Conservation (phyloP, 1,140 invertebrate species). For the Anastrepha obliqua region DNA sequence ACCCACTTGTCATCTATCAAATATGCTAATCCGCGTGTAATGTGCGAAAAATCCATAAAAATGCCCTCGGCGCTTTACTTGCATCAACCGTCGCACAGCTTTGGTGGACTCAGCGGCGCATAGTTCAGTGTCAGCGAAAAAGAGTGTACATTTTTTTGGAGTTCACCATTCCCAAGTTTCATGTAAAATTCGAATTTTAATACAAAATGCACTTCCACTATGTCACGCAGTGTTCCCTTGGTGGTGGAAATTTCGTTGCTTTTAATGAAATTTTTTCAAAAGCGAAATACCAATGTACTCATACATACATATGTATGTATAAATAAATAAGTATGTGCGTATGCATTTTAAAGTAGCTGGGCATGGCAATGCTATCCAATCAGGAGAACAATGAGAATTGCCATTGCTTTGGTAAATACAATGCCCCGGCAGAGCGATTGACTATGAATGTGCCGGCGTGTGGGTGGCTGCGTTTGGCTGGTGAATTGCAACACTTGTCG, state of each 20-base stretch:
- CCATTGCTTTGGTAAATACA: not conserved
- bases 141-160: not conserved
- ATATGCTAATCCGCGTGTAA: conserved; percentile 74
- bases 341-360: conserved; percentile 19
- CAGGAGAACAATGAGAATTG: conserved; percentile 4
- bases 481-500: conserved; percentile 54
- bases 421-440: not conserved
- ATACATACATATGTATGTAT: not conserved
- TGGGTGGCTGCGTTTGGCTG: not conserved
- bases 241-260: not conserved
- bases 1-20: conserved; percentile 38
- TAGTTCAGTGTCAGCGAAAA: not conserved
- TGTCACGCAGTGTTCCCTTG: not conserved
- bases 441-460: not conserved
- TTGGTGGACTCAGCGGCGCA: not conserved
- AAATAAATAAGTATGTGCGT: not conserved
- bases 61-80: not conserved
- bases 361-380: not conserved
- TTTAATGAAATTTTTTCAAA: conserved; percentile 44
- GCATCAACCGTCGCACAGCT: not conserved
- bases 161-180: not conserved
- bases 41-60: conserved; percentile 65
- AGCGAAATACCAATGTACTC: not conserved
- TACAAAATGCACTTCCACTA: conserved; percentile 1
- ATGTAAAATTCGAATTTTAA: conserved; percentile 17